phyloP scores from a whole-genome alignment of 2,888 invertebrate genomes.

The Hyles lineata region DNA sequence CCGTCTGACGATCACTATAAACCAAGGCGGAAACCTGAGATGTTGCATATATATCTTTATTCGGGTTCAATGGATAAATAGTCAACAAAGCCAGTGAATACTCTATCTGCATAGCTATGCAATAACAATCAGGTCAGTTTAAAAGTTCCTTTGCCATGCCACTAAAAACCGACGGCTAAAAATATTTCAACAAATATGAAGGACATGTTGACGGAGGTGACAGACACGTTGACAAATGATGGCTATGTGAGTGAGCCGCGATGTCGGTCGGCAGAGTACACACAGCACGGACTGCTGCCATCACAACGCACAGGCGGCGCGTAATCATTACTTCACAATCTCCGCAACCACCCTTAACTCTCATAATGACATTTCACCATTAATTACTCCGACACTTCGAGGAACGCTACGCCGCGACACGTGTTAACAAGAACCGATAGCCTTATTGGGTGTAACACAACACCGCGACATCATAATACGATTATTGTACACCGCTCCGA shows the following conservation, averaged over 20 bases:
- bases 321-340: constrained; percentile 18
- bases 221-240: constrained; percentile 11
- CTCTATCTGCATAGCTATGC: too few relatives aligned
- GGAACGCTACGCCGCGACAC: constrained; percentile 65
- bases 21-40: too few relatives aligned
- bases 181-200: background rate
- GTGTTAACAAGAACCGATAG: constrained; percentile 68
- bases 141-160: background rate
- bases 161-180: background rate
- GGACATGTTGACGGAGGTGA: background rate
- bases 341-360: constrained; percentile 58
- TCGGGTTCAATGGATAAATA: too few relatives aligned
- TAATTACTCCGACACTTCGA: constrained; percentile 66
- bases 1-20: too few relatives aligned
- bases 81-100: too few relatives aligned
- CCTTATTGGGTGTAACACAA: constrained; percentile 50
- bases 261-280: constrained; percentile 56
- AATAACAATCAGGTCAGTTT: background rate
- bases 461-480: constrained; percentile 2
- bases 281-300: constrained; percentile 44
- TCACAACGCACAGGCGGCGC: constrained; percentile 44
- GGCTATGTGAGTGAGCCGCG: background rate
- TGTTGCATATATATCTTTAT: too few relatives aligned
- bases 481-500: constrained; percentile 41
- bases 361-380: constrained; percentile 70